Evolutionary conservation across 2,888 invertebrate genomes (phyloP), one percentile per base, ranked within the genome.

Genomic region (Ornithoptera alexandrae): DNA sequence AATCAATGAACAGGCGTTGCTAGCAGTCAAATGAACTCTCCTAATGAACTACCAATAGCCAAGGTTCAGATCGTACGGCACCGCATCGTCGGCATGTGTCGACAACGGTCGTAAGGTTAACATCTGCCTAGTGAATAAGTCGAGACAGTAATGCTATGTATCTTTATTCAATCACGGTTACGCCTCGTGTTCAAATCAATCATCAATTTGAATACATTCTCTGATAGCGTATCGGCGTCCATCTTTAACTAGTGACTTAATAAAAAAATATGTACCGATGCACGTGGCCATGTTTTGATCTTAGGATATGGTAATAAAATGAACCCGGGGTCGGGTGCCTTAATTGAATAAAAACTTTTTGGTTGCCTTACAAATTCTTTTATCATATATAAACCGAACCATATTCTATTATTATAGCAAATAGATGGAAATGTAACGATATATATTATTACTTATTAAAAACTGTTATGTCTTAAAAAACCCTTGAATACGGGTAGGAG

Each of bases 171-270:
- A 92, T 91, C 91, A 87, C 79, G 81, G 81, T 78, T 82, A 79
- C 79, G 68, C 75, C 70, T 76, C 85, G 81, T 87, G 89, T 89
- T 88, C 85, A 78, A 90, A 92, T 92, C 92, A 92, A 92, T 92
- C 91, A 92, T 87, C 90, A 90, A 90, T 90, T 90, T 90, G 87
- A 91, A 90, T 91, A 90, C 83, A 87, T 91, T 89, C 79, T 78
- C 80, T 79, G 81, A 83, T 82, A 76, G 72, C 71, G 75, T 81
- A 83, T 81, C 79, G 72, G 74, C 66, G 78, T 77, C 79, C 75
- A 74, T 79, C 76, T 78, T 72, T 78, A 73, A 70, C 70, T 67
- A 69, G 81, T 84, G 84, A 85, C 83, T 84, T 82, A 82, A 83
- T 87, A 74, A 73, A 73, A 78, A 74, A 74, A 60, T 53, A 36